These are phyloP conservation scores for Tanypteryx hageni DNA, from an alignment of 2,888 invertebrate genomes.

Conservation along the genomic window DNA sequence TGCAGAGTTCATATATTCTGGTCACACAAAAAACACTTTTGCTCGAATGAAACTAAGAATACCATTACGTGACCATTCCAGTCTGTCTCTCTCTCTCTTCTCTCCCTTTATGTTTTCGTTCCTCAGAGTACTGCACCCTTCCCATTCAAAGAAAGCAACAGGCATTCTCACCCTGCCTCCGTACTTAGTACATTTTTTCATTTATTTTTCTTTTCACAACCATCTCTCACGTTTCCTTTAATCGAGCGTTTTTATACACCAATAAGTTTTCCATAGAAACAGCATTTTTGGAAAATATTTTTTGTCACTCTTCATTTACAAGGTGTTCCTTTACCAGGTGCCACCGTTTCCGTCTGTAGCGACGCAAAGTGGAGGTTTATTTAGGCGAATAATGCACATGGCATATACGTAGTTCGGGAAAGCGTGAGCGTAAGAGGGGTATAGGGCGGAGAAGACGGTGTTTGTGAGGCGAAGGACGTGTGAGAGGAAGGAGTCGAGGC, in stretches of 20 bases:
- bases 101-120: no score
- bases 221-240: neutral
- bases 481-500: neutral
- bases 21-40: no score
- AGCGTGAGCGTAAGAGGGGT: neutral
- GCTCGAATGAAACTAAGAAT: no score
- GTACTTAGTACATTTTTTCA: neutral
- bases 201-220: neutral
- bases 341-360: neutral
- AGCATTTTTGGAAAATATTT: no score
- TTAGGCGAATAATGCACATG: neutral
- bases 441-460: neutral
- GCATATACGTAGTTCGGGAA: neutral
- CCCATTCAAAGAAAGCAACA: no score
- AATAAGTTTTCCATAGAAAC: no score
- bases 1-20: no score
- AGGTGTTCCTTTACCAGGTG: neutral
- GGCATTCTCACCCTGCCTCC: neutral
- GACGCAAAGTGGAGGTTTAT: conserved; percentile 6
- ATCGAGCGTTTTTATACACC: neutral
- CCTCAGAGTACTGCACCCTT: no score
- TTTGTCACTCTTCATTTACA: no score
- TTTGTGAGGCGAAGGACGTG: neutral
- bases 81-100: no score
- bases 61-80: no score